Evolutionary conservation across 2,888 invertebrate species (phyloP).

Genomic region (Megamerina dolium): DNA sequence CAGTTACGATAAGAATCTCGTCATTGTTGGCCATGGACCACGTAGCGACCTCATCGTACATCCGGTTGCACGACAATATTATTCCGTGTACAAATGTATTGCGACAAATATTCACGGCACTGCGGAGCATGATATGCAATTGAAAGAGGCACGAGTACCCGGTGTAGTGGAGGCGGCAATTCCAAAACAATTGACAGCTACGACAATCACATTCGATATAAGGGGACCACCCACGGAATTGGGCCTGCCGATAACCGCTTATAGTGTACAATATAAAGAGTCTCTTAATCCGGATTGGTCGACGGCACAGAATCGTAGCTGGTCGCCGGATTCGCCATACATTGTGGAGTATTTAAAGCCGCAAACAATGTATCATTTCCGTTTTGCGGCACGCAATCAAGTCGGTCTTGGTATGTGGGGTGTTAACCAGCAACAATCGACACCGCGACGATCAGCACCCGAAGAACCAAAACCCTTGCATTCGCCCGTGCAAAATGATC

Average conservation of each 20-base stretch:
- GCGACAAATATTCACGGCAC: constrained; percentile 73
- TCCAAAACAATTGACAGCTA: constrained; percentile 70
- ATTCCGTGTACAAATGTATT: constrained; percentile 72
- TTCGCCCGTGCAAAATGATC: constrained; percentile 48
- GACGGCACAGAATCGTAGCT: constrained; percentile 63
- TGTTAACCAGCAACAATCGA: constrained; percentile 58
- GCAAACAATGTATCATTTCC: constrained; percentile 69
- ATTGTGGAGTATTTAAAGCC: constrained; percentile 74
- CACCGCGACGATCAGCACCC: constrained; percentile 72
- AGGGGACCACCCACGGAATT: constrained; percentile 67
- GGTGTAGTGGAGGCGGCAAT: constrained; percentile 59
- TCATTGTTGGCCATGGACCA: constrained; percentile 63
- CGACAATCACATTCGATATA: constrained; percentile 75
- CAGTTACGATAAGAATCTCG: constrained; percentile 52
- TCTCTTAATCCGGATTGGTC: constrained; percentile 63
- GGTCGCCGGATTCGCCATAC: constrained; percentile 75
- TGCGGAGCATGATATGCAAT: constrained; percentile 60
- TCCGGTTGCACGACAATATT: constrained; percentile 62
- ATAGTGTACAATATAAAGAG: constrained; percentile 70
- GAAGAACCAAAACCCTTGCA: constrained; percentile 63
- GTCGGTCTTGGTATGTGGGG: constrained; percentile 77
- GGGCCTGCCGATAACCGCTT: constrained; percentile 70
- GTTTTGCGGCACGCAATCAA: constrained; percentile 78
- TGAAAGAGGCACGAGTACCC: constrained; percentile 70
- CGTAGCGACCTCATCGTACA: constrained; percentile 65